Percentiles rank a stretch among this genome's conserved stretches.
These are phyloP conservation scores for Oceanodroma tethys DNA, from an alignment of 2,113 vertebrate species.

Conservation along the genomic window DNA sequence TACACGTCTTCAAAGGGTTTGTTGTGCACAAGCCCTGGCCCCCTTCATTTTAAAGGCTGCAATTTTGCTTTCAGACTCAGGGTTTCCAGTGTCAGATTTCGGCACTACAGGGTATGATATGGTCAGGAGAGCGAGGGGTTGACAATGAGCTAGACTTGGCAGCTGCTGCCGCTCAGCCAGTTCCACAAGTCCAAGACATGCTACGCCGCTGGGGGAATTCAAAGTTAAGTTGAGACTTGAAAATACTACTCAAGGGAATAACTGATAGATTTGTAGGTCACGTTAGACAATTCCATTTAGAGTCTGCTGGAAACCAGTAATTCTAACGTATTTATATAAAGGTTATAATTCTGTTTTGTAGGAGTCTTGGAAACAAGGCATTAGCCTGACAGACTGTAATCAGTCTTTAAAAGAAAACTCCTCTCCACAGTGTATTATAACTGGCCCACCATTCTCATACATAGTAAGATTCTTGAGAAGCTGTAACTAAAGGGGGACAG, in stretches of 20 bases:
- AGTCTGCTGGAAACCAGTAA: neutral
- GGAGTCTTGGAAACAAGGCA: neutral
- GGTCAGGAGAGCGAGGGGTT: neutral
- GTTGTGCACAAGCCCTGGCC: neutral
- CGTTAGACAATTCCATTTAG: neutral
- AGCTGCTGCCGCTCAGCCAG: neutral
- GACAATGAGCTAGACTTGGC: neutral
- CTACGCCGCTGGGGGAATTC: neutral
- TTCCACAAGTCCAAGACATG: neutral
- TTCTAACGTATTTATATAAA: neutral
- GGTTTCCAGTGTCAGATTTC: conserved; percentile 4
- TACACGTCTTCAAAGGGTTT: rapidly evolving
- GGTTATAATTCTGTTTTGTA: neutral
- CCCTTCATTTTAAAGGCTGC: neutral
- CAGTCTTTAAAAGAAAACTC: neutral
- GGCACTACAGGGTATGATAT: neutral
- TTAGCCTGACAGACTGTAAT: neutral
- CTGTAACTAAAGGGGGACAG: neutral
- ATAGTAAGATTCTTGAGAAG: neutral
- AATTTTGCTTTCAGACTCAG: neutral
- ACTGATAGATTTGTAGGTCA: neutral
- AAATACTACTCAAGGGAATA: neutral
- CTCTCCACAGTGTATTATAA: neutral
- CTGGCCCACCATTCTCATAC: neutral
- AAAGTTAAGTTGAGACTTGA: conserved; percentile 29